phyloP scores from a whole-genome alignment of 2,888 invertebrate species.

The Calliphora vomitoria region DNA sequence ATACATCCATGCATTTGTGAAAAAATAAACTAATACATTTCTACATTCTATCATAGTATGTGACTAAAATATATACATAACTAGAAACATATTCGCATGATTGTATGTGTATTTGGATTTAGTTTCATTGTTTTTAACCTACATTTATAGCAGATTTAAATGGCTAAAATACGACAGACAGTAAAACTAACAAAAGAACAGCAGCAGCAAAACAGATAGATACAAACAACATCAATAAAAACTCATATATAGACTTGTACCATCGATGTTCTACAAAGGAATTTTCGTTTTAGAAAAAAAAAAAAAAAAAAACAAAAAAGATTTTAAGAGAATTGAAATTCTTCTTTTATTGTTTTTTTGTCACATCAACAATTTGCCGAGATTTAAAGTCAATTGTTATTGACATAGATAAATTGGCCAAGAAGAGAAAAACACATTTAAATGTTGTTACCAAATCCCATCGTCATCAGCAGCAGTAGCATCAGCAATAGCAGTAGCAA shows the following conservation, averaged over 20 bases:
- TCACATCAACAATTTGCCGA: slow-evolving; percentile 60
- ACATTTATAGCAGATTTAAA: slow-evolving; percentile 32
- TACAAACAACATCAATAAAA: slow-evolving; percentile 25
- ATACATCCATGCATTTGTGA: background rate
- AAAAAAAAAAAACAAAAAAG: background rate
- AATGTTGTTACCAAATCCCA: slow-evolving; percentile 43
- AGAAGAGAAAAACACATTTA: slow-evolving; percentile 27
- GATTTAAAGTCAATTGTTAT: slow-evolving; percentile 60
- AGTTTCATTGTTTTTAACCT: slow-evolving; percentile 56
- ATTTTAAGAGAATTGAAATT: slow-evolving; percentile 32
- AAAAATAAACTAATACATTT: slow-evolving; percentile 24
- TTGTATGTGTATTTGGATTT: slow-evolving; percentile 31
- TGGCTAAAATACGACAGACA: slow-evolving; percentile 16
- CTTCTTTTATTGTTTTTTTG: slow-evolving; percentile 11
- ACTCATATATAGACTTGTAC: background rate
- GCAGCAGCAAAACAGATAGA: slow-evolving; percentile 1
- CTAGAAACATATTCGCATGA: background rate
- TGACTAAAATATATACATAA: background rate
- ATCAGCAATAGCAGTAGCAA: background rate
- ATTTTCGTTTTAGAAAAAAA: slow-evolving; percentile 13
- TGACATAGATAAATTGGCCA: slow-evolving; percentile 60
- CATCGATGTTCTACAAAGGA: slow-evolving; percentile 7
- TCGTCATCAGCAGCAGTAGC: background rate
- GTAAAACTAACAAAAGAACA: slow-evolving; percentile 10
- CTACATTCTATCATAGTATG: background rate